Percentiles rank a stretch among this genome's conserved stretches.
These are phyloP conservation scores for Paralichthys olivaceus DNA, from an alignment of 2,113 vertebrate genomes.

Conservation along the genomic window DNA sequence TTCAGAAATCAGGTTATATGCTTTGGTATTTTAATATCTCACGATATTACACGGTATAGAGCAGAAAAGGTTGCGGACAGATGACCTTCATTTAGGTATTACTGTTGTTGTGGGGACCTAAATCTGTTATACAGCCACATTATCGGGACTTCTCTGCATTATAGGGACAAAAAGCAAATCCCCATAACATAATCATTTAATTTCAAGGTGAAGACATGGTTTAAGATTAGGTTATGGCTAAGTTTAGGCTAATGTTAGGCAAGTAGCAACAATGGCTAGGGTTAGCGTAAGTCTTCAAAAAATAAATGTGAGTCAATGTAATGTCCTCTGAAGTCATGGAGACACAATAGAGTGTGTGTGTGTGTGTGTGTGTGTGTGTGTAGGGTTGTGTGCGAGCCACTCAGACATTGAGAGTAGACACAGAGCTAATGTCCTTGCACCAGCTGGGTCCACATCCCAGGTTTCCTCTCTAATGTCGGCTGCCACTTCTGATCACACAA, in stretches of 20 bases:
- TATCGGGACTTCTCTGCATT: too few species aligned
- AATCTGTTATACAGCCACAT: too few species aligned
- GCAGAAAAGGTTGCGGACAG: constrained; percentile 9
- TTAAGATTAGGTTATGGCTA: too few species aligned
- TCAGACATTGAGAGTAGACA: constrained; percentile 8
- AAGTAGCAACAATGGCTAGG: background rate
- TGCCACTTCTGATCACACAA: constrained; percentile 49
- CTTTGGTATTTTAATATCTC: background rate
- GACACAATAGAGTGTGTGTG: background rate
- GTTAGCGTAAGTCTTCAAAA: too few species aligned
- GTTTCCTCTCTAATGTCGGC: constrained; percentile 25
- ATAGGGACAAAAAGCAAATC: too few species aligned
- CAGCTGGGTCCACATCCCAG: constrained; percentile 30
- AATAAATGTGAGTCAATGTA: too few species aligned
- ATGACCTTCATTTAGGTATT: constrained; percentile 42
- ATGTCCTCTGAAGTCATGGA: too few species aligned
- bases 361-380: constrained; percentile 29
- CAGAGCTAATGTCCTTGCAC: constrained; percentile 38
- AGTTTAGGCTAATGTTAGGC: background rate
- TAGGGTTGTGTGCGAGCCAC: constrained; percentile 21
- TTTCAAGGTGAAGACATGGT: too few species aligned
- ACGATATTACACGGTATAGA: background rate
- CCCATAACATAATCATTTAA: too few species aligned
- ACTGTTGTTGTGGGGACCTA: too few species aligned
- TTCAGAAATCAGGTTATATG: constrained; percentile 8